Conservation (phyloP, 2,888 invertebrate genomes). For the Criorhina ranunculi region DNA sequence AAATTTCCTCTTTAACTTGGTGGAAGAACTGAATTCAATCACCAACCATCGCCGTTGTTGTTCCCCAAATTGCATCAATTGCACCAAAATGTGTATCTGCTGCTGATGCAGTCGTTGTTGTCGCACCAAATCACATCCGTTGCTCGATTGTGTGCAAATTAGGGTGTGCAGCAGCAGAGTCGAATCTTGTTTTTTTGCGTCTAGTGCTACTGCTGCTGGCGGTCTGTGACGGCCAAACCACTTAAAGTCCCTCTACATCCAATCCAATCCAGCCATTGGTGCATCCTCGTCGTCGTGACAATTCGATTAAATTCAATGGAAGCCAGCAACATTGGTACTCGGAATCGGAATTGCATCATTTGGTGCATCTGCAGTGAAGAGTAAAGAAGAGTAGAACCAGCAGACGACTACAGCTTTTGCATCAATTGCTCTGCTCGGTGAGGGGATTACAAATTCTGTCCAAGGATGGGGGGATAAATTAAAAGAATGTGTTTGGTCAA, state of each 20-base stretch:
- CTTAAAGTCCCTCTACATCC: conserved; percentile 45
- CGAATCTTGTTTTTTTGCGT: conserved; percentile 15
- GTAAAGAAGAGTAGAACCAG: conserved; percentile 7
- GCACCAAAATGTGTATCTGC: conserved; percentile 53
- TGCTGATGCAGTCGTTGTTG: conserved; percentile 52
- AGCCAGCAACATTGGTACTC: conserved; percentile 51
- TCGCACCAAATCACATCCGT: conserved; percentile 71
- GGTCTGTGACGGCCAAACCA: conserved; percentile 53
- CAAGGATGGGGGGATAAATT: conserved; percentile 37
- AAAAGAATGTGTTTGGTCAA: conserved; percentile 13
- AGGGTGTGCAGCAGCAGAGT: conserved; percentile 55
- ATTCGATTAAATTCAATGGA: conserved; percentile 73
- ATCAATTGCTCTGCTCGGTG: conserved; percentile 59
- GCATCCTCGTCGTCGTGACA: conserved; percentile 59
- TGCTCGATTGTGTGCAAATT: conserved; percentile 75
- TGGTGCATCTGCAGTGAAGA: conserved; percentile 56
- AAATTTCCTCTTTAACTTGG: conserved; percentile 65
- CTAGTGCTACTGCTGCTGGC: conserved; percentile 19
- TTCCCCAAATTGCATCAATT: conserved; percentile 50
- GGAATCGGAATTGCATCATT: conserved; percentile 65
- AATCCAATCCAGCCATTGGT: conserved; percentile 42
- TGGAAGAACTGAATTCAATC: conserved; percentile 58
- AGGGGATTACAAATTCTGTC: conserved; percentile 39
- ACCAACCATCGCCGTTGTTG: conserved; percentile 29
- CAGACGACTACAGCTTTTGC: conserved; percentile 42